Evolutionary conservation across 2,888 invertebrate species (phyloP), one percentile per base, ranked within the genome.

Genomic region (Volucella inanis): DNA sequence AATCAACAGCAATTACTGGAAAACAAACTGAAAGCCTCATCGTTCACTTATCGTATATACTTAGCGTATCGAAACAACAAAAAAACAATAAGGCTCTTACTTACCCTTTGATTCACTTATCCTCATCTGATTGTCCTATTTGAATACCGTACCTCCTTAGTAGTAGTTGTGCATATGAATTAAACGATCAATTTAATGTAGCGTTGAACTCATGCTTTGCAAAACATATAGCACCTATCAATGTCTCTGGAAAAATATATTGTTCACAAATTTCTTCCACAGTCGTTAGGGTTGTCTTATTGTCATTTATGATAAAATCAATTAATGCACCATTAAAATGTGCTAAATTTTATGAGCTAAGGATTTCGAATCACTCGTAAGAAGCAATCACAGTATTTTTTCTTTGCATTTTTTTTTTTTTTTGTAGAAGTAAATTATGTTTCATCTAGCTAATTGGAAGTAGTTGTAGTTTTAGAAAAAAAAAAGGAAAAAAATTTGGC

Each of bases 321-420:
- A 65, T 39, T 14, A 14, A 49, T 50, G 65, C 50, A 67, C 39
- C 12, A 49, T 18, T 39, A 18, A 38, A 41, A 39, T 9, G 47
- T 14, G 49, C 31, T 31, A 31, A 54, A 54, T 54, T 54, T 70
- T 47, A 62, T 77, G 62, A 70, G 61, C 70, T 41, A 18, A 68
- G 18, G 67, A 45, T 61, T 54, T 68, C 15, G 38, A 65, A 65
- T 55, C 64, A 65, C 64, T 57, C 50, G 49, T 71, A 49, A 18
- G 64, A 50, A 54, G 52, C n/a, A 67, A 79, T 79, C 79, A 79
- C 79, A 79, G 79, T 59, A 59, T 61, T 72, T 70, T 55, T 55
- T 54, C 11, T 22, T 22, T 22, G 22, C 4, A 22, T 0, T 22
- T 22, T 22, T 22, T 31, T 6, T 55, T 74, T 38, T 50, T 31